Base-by-base conservation (phyloP, 2,797 vertebrate genomes). In the Sebastes hubbsi region DNA sequence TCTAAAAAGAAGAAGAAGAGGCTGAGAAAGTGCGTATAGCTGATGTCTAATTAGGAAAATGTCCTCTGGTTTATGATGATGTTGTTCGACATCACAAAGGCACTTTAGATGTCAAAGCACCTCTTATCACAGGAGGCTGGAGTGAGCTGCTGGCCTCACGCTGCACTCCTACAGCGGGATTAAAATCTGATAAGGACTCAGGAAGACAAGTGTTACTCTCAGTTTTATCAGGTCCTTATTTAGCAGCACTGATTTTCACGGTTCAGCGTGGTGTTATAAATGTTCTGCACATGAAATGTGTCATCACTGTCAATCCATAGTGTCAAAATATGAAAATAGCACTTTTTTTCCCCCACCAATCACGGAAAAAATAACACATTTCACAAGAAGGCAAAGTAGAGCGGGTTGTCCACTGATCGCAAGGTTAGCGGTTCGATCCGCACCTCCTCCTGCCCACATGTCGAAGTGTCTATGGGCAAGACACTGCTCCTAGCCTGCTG, bases 311-410 rank as follows among this genome's bases (percentile, higher is more conserved):
- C 32, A 32, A 27, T 54, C 66, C 49, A 30, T 77, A 80, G 58
- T 54, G 13, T 58, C 3, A 63, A 66, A 75, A 63, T 56, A 76
- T 59, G 18, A 59, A 75, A 42, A 73, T 64, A 13, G 12, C 59
- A 34, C 29, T 32, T 81, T 65, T 42, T 25, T 29, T 13, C 4
- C 8, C 4, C n/a, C 34, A 69, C 55, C 29, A 20, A n/a, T 84
- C 29, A 59, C 27, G 58, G 36, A 83, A 78, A 81, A 52, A 63
- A 36, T 68, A 4, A 56, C 60, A 68, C 71, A 55, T 80, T 76
- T 80, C 56, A 64, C 65, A 76, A 55, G 34, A 61, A 27, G 7
- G 6, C 24, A 60, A 52, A n/a, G 20, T 22, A 12, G 61, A 63
- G 32, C 18, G 11, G 12, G 63, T 2, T 42, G 14, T 46, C 24